Conservation (phyloP, 2,888 invertebrate genomes). For the Tinea pellionella region DNA sequence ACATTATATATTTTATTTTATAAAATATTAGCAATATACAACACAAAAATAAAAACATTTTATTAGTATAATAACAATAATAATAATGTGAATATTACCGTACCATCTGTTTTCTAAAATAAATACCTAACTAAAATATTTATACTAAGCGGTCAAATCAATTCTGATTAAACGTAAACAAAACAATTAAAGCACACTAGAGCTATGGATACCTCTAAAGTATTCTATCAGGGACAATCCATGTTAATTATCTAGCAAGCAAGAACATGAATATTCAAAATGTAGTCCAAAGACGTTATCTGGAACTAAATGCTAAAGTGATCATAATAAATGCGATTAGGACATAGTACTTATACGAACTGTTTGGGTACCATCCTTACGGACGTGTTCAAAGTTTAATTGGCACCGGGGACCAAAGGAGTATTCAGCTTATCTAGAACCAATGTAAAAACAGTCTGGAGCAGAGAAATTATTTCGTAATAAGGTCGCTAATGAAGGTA, state of each 20-base stretch:
- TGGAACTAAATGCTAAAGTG: slow-evolving; percentile 10
- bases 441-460: slow-evolving; percentile 1
- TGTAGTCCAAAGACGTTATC: slow-evolving; percentile 1
- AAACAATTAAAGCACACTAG: background rate
- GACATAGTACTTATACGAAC: background rate
- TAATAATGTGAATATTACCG: background rate
- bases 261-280: slow-evolving; percentile 11
- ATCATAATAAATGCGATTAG: slow-evolving; percentile 9
- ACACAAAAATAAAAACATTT: too few relatives aligned
- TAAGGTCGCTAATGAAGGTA: slow-evolving; percentile 6
- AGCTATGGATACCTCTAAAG: background rate
- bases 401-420: slow-evolving; percentile 19
- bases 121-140: too few relatives aligned
- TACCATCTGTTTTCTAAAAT: too few relatives aligned
- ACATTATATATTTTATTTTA: slow-evolving; percentile 16
- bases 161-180: background rate
- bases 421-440: slow-evolving; percentile 8
- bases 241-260: slow-evolving; percentile 3
- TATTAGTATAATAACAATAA: too few relatives aligned
- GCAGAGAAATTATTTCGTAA: background rate
- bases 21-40: background rate
- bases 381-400: slow-evolving; percentile 22
- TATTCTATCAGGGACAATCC: background rate
- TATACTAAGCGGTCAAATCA: background rate
- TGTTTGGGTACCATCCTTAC: background rate